Evolutionary conservation across 2,113 vertebrate species (phyloP), one percentile per base, ranked within the genome.

Genomic region (Gadus macrocephalus): DNA sequence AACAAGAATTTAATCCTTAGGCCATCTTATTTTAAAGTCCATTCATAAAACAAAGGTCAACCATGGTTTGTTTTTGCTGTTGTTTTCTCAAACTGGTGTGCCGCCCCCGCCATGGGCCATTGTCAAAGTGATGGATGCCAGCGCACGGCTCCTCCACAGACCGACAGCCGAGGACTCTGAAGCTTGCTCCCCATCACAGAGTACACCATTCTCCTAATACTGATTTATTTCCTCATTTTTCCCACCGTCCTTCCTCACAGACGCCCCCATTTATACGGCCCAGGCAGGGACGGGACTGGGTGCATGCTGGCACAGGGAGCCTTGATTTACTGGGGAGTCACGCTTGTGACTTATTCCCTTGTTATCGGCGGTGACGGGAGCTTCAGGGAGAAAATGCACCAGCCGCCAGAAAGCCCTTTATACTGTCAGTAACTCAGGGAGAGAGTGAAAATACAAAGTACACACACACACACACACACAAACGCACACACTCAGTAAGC

Each of bases 141-240:
- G 55, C 17, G 15, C n/a, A 3, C 17, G 2, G 55, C 55, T 16
- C 15, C 3, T 11, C 17, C 3, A 58, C 15, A 58, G 55, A 16
- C 55, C 17, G 55, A 58, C 55, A 58, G 55, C 5, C 2, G 15
- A 58, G 6, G 55, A 16, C 55, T 58, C 12, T 58, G 55, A 3
- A n/a, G 15, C 55, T 58, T n/a, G n/a, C 55, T 58, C 55, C 55
- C 55, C 55, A 58, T 58, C 16, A 58, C 55, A n/a, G 55, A 58
- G 15, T n/a, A 9, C 55, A 58, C 55, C 17, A 14, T n/a, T 58
- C 17, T 58, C 42, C 55, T 58, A 58, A 58, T 58, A 58, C 15
- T 58, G 55, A 58, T 58, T 58, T 58, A 58, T 58, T 58, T 58
- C 55, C 55, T 58, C 55, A n/a, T 58, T 58, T 58, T 58, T 58